Base-by-base conservation (phyloP, 1,140 invertebrate genomes). In the Elymnias hypermnestra region DNA sequence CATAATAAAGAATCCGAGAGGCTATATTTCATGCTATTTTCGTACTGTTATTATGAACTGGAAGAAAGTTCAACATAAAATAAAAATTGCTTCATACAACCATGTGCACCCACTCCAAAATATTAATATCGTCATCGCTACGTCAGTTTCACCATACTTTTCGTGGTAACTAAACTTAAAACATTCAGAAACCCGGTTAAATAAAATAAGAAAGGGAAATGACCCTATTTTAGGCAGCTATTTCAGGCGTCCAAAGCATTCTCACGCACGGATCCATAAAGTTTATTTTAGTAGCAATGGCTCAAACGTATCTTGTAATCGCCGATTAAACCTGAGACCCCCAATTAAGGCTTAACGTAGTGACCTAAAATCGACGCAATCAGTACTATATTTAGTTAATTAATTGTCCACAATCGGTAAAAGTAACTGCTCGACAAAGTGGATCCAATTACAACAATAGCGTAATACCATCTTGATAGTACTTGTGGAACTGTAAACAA, bases 221-320 rank as follows among this genome's bases (percentile, higher is more conserved):
- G 75, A 72, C 77, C 77, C 62, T 71, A 65, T 78, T 74, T 53
- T 59, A 39, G 53, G 47, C 38, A 33, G 37, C 56, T 59, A 58
- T 62, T 67, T 52, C 57, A 57, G 63, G 66, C 65, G 62, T 70
- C 70, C 39, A 58, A 63, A 70, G 60, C 64, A 47, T 69, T 72
- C 66, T 73, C 68, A 77, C 77, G 70, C 77, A 76, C 69, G 63
- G 54, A 64, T 68, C 68, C 52, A 71, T 71, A 71, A 74, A 77
- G 59, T 70, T 72, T 76, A 81, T 82, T 82, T 82, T 72, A 69
- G 76, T 58, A 49, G 31, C 42, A 58, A 52, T 50, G 53, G 51
- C 46, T 64, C 52, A 46, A 50, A 68, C 60, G 52, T 79, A 77
- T 76, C 75, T 70, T 53, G 46, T 61, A 57, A 79, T 78, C 68